Conservation (phyloP, 2,113 vertebrate genomes). For the Sander lucioperca region DNA sequence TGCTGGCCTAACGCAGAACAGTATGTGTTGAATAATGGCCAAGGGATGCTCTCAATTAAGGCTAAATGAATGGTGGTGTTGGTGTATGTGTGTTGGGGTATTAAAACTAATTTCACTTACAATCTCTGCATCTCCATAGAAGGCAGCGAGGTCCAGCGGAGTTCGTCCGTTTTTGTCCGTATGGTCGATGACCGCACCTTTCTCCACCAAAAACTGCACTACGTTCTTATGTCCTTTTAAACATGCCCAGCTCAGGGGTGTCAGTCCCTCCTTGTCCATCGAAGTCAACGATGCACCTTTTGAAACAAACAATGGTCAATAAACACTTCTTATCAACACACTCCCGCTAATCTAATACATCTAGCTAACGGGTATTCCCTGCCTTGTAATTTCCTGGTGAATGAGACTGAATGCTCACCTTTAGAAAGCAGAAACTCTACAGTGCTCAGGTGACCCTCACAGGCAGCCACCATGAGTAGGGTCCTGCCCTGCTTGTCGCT, state of each 20-base stretch:
- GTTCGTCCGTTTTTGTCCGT: constrained; percentile 97
- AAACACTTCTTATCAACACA: not conserved
- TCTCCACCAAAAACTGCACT: constrained; percentile 94
- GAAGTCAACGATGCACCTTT: constrained; percentile 91
- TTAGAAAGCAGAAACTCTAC: constrained; percentile 94
- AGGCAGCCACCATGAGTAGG: constrained; percentile 96
- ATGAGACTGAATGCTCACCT: constrained; percentile 81
- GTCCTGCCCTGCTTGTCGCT: constrained; percentile 97
- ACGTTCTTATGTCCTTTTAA: constrained; percentile 95
- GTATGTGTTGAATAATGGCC: constrained; percentile 38
- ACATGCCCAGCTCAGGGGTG: constrained; percentile 96
- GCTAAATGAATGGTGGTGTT: constrained; percentile 1
- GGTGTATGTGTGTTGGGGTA: not conserved
- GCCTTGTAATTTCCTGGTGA: not conserved
- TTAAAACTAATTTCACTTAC: constrained; percentile 73
- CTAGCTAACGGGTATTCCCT: not conserved
- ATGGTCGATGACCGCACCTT: constrained; percentile 94
- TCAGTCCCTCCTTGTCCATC: constrained; percentile 96
- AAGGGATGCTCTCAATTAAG: constrained; percentile 27
- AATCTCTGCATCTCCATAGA: constrained; percentile 96
- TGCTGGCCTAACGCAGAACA: constrained; percentile 30
- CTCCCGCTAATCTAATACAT: not conserved
- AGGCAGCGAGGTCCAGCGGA: constrained; percentile 95
- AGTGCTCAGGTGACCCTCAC: constrained; percentile 95
- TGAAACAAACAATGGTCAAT: not conserved